phyloP scores from a whole-genome alignment of 2,888 invertebrate genomes.

The Cyclophora albipunctata region DNA sequence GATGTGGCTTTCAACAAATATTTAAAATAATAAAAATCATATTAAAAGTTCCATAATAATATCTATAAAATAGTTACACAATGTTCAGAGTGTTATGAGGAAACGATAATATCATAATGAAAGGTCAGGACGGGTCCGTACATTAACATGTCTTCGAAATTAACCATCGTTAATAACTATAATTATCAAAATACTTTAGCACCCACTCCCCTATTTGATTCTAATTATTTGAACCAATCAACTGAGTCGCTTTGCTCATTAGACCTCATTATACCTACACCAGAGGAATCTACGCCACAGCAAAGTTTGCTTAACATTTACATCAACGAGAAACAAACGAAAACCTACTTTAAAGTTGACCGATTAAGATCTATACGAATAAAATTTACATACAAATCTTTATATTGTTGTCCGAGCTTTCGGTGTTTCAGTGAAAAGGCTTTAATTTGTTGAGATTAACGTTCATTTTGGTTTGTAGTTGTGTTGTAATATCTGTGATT shows the following conservation, averaged over 20 bases:
- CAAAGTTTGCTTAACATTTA: constrained; percentile 4
- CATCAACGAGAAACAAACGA: constrained; percentile 11
- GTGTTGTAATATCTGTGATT: constrained; percentile 38
- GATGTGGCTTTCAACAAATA: too few species aligned
- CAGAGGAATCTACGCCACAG: constrained; percentile 29
- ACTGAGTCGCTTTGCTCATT: constrained; percentile 33
- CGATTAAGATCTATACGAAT: constrained; percentile 1
- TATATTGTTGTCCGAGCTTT: too few species aligned
- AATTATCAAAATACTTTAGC: constrained; percentile 18
- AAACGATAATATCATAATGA: not conserved
- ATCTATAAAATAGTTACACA: too few species aligned
- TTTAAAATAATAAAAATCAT: too few species aligned
- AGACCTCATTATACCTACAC: constrained; percentile 35
- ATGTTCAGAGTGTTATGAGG: not conserved
- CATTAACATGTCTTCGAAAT: constrained; percentile 5
- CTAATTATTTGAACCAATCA: constrained; percentile 43
- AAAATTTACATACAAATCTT: not conserved
- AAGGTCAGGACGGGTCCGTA: constrained; percentile 15
- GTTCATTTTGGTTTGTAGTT: constrained; percentile 21
- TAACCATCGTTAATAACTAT: constrained; percentile 8
- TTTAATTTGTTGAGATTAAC: not conserved
- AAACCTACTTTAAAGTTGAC: constrained; percentile 7
- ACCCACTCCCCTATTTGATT: constrained; percentile 19
- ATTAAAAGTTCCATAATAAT: too few species aligned
- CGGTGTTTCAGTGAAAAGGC: too few species aligned